Evolutionary conservation across 2,888 invertebrate genomes (phyloP), one percentile per base, ranked within the genome.

Genomic region (Calephelis perditalis): DNA sequence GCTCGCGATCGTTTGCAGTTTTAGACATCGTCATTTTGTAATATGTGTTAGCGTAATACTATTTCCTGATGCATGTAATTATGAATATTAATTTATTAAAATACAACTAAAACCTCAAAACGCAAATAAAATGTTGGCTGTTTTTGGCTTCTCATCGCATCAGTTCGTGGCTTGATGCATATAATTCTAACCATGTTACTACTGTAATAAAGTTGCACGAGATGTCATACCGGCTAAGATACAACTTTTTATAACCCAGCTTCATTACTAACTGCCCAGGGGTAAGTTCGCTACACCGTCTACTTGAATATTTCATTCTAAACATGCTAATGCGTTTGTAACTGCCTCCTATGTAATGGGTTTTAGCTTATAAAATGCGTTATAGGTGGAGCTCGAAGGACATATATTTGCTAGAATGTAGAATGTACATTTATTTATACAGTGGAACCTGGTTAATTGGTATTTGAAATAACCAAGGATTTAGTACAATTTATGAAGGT

Each of bases 181-280:
- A 52, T 52, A 52, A 52, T 35, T 52, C 26, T 52, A 11, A 52
- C 2, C 35, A 35, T 5, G 4, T 26, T 26, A 52, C 52, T 35
- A 35, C 52, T 10, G 52, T 35, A 52, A 52, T 52, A 52, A 52
- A 35, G 52, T 35, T 52, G 52, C 52, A 52, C 52, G 52, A 35
- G 52, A 52, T 52, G 35, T 52, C 4, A 36, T 54, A 54, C 54
- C 10, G 36, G 54, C 36, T 54, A 54, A 54, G 5, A 11, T 36
- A n/a, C 54, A 54, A 54, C 54, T 36, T 54, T 54, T 54, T 54
- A 54, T 54, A 26, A 54, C 54, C 36, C 36, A 36, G 54, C 26
- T 54, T n/a, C 54, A 54, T 36, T 54, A 54, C n/a, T 36, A 3
- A 54, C 54, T 54, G 54, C 54, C 54, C 54, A 36, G 54, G 54